Evolutionary conservation across 2,113 vertebrate species (phyloP).

Genomic region (Phyllostomus discolor): DNA sequence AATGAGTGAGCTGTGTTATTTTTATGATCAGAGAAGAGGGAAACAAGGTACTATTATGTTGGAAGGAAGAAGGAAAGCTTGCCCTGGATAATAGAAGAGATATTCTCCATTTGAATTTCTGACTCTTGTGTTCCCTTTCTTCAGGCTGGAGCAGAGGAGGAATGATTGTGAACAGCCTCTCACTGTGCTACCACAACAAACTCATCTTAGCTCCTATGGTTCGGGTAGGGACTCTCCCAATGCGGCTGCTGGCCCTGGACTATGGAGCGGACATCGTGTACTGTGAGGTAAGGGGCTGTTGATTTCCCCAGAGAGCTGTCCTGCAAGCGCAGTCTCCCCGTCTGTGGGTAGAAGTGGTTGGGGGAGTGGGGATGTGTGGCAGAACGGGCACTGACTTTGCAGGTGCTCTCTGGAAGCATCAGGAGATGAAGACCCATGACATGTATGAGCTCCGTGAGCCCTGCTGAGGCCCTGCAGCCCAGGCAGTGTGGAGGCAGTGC

Average conservation of each 20-base stretch:
- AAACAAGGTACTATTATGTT: neutral
- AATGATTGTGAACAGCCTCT: slow-evolving; percentile 76
- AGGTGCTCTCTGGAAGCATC: neutral
- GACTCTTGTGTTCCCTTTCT: slow-evolving; percentile 3
- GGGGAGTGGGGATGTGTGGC: neutral
- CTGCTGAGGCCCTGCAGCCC: neutral
- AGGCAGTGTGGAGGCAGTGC: neutral
- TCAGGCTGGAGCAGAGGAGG: neutral
- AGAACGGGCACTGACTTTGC: neutral
- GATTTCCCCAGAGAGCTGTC: neutral
- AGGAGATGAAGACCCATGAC: neutral
- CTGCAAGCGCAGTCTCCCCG: neutral
- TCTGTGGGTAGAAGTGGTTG: neutral
- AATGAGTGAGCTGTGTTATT: neutral
- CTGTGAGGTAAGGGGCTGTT: slow-evolving; percentile 88
- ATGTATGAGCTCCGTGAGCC: neutral
- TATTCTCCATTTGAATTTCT: neutral
- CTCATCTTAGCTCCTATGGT: slow-evolving; percentile 95
- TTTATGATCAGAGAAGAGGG: neutral
- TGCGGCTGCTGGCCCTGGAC: slow-evolving; percentile 95
- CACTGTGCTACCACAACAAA: slow-evolving; percentile 87
- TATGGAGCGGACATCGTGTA: slow-evolving; percentile 97
- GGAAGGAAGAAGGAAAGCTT: neutral
- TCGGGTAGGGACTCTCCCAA: slow-evolving; percentile 93
- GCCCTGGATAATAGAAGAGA: neutral